Evolutionary conservation across 2,797 vertebrate species (phyloP).

Genomic region (Galaxias olidus): DNA sequence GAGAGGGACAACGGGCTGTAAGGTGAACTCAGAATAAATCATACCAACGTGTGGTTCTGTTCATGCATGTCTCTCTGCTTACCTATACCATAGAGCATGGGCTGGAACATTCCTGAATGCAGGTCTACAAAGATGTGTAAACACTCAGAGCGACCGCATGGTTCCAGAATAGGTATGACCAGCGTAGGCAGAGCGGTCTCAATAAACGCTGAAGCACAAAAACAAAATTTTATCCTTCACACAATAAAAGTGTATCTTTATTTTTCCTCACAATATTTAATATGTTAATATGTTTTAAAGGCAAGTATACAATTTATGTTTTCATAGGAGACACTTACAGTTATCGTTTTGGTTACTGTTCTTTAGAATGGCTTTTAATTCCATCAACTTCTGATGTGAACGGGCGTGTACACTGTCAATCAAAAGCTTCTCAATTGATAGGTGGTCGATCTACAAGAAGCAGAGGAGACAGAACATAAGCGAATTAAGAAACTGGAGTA

Average conservation of each 20-base stretch:
- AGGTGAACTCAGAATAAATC: background rate
- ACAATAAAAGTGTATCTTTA: background rate
- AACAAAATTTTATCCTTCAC: constrained; percentile 16
- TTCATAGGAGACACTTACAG: constrained; percentile 76
- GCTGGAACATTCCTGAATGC: constrained; percentile 98
- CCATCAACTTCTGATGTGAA: constrained; percentile 97
- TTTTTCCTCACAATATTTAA: background rate
- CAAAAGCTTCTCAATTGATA: constrained; percentile 97
- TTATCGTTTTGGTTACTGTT: constrained; percentile 89
- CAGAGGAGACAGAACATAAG: background rate
- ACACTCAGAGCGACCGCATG: constrained; percentile 95
- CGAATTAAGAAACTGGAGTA: background rate
- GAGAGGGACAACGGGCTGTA: constrained; percentile 9
- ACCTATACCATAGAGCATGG: constrained; percentile 98
- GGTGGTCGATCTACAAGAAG: constrained; percentile 89
- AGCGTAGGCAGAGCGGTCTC: constrained; percentile 95
- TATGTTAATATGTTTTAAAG: too few species aligned
- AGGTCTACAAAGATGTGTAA: constrained; percentile 98
- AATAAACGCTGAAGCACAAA: constrained; percentile 86
- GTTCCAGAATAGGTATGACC: constrained; percentile 94
- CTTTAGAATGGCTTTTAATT: constrained; percentile 95
- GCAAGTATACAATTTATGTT: background rate
- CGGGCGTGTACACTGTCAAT: constrained; percentile 97
- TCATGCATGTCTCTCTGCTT: constrained; percentile 52
- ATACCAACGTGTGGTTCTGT: background rate